phyloP scores from a whole-genome alignment of 23 tunicate species.

The Ciona savignyi region DNA sequence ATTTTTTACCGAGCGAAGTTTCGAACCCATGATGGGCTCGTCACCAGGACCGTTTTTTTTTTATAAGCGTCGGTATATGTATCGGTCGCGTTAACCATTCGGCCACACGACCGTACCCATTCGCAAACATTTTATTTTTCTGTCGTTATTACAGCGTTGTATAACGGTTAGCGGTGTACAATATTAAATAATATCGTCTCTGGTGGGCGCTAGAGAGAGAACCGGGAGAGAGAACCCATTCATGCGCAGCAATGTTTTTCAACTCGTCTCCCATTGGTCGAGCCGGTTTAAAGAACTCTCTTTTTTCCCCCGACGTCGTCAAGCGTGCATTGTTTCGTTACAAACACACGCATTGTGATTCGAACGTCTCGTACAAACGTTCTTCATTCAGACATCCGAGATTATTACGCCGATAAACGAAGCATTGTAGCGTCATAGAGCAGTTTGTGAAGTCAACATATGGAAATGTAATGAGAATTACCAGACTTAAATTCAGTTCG shows the following conservation, averaged over 20 bases:
- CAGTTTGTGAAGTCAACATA: background rate
- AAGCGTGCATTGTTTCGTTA: background rate
- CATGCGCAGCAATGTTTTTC: background rate
- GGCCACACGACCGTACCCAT: no score
- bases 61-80: no score
- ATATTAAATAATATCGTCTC: no score
- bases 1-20: no score
- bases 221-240: background rate
- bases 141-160: no score
- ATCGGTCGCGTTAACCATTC: no score
- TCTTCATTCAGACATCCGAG: background rate
- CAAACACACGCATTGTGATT: background rate
- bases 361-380: background rate
- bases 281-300: slow-evolving; percentile 12
- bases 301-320: background rate
- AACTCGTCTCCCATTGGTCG: slow-evolving; percentile 4
- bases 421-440: background rate
- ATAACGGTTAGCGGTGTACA: no score
- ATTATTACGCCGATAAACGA: background rate
- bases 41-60: no score
- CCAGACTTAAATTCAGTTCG: background rate
- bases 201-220: background rate
- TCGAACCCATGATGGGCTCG: no score
- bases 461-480: background rate
- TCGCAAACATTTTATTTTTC: no score